Percentiles rank a stretch among this genome's conserved stretches.
phyloP scores from a whole-genome alignment of 23 tunicate species.

The Oikopleura dioica region DNA sequence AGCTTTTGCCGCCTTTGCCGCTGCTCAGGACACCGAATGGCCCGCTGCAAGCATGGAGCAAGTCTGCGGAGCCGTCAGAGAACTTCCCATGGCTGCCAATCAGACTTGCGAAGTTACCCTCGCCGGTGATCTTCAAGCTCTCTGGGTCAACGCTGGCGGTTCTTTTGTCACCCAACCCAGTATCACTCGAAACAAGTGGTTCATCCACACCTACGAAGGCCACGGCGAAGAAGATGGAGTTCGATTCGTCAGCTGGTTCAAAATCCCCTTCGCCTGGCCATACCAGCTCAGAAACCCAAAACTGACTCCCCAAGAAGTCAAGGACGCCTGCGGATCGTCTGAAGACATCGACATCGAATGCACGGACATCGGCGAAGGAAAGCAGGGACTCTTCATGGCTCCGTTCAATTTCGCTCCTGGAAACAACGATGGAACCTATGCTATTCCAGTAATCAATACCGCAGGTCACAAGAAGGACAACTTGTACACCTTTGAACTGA shows the following conservation, averaged over 20 bases:
- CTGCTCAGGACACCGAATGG: background rate
- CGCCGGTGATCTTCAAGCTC: background rate
- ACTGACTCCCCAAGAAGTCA: too few relatives aligned
- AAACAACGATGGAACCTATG: background rate
- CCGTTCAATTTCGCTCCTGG: background rate
- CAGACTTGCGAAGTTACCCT: background rate
- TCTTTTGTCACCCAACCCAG: slow-evolving; percentile 4
- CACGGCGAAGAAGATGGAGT: background rate
- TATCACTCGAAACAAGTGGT: background rate
- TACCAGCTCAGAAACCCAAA: too few relatives aligned
- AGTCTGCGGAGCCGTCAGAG: background rate
- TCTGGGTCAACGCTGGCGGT: slow-evolving; percentile 8
- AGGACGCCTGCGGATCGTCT: background rate
- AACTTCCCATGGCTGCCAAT: background rate
- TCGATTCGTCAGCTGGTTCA: background rate
- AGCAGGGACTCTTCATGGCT: background rate
- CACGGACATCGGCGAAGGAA: background rate
- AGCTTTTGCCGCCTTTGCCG: background rate
- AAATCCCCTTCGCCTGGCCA: slow-evolving; percentile 3
- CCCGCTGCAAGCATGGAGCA: background rate
- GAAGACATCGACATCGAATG: background rate
- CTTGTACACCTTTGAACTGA: background rate
- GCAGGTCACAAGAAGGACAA: background rate
- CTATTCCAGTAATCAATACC: background rate
- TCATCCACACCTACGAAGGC: background rate